Base-by-base conservation (phyloP, 2,888 invertebrate species). In the Trachelus iudaicus region DNA sequence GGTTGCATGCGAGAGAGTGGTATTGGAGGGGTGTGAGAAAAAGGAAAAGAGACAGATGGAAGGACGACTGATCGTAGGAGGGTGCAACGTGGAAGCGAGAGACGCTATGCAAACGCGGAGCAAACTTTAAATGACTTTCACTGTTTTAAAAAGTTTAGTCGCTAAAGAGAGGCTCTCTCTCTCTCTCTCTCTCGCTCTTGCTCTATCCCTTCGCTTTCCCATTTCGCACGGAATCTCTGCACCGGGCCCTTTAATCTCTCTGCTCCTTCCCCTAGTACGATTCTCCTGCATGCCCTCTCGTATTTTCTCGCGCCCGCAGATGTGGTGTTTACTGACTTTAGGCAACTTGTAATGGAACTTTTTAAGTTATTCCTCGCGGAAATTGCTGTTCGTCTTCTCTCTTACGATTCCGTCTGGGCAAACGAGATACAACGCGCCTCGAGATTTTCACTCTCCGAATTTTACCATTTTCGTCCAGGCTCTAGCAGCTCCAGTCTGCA, bases 61-160 rank as follows among this genome's bases (percentile, higher is more conserved):
- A 30, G 68, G 33, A 15, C 4, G 31, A 30, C 13, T n/a, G 68
- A 31, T n/a, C n/a, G 31, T 31, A 76, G 77, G 74, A 56, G 76
- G 76, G 79, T 79, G 75, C 40, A 81, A 79, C 35, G 34, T 73
- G 34, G 73, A 73, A 34, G 23, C 37, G 31, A 69, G 68, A 37
- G 76, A 33, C 31, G 79, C 69, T 71, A 76, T 77, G 69, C 33
- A 77, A 77, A 75, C 77, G 75, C 37, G 81, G 83, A 80, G 85
- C 85, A 86, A 88, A 88, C 85, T 88, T 88, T 88, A 87, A 88
- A 88, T 88, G 88, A 88, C 89, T 88, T 88, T 88, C 88, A 88
- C 87, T 87, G 86, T 88, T 88, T 88, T 87, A 85, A 87, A 87
- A 87, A 87, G 87, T 87, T 87, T 81, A 85, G 86, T 86, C 85